Base-by-base conservation (phyloP, 2,113 vertebrate species). In the Ammospiza nelsoni region DNA sequence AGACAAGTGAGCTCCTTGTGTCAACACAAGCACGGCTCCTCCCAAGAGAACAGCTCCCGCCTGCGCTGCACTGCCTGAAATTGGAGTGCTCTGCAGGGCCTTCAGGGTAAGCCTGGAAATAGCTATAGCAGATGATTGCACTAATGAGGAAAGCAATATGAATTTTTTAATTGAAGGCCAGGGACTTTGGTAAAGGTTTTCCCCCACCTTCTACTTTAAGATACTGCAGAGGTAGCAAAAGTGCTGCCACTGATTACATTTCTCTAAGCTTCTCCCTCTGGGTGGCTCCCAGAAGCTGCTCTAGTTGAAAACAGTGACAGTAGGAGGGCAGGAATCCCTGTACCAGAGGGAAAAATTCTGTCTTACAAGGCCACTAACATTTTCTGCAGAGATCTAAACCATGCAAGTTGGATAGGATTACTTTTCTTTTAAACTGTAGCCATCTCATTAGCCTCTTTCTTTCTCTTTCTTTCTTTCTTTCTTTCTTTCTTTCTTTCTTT, bases 131-230 rank as follows among this genome's bases (percentile, higher is more conserved):
- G 61, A 62, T 86, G 61, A 95, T 78, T 81, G 69, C 52, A 84
- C 93, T 93, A 94, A 93, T 78, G 90, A 94, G 72, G 41, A 90
- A 93, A 94, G 84, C 73, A 87, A 87, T 87, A 90, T 52, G 66
- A 94, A 72, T 69, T 72, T 94, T 95, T 89, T 90, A 95, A 96
- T 87, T 90, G 91, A 89, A 76, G 75, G 31, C 39, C 48, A 61
- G 90, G 90, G 90, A 95, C 68, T 89, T 86, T 57, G 44, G 59
- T 85, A 68, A 88, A 59, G 24, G n/a, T 72, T 71, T 12, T 3
- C 5, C 25, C n/a, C 13, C 20, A 19, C 9, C 21, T 10, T 46
- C 62, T 43, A 43, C 58, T 92, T 72, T 62, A 89, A 85, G 74
- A 63, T 61, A 57, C 57, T 83, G 90, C 85, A 81, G 75, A 92